These are phyloP conservation scores for Cherax destructor DNA, from an alignment of 1,140 invertebrate species.

Conservation along the genomic window DNA sequence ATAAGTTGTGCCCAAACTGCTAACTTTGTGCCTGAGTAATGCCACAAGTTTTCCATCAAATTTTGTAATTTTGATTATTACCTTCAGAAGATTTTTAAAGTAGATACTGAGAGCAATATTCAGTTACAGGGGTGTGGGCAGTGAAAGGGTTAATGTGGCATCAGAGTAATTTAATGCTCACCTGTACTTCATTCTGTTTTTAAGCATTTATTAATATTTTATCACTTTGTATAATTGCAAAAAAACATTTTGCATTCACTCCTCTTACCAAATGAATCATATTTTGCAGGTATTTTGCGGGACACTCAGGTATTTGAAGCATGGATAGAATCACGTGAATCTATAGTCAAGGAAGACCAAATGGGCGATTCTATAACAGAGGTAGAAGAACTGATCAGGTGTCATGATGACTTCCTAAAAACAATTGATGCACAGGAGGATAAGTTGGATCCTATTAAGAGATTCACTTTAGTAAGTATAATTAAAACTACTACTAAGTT, in stretches of 20 bases:
- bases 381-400: slow-evolving; percentile 91
- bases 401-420: slow-evolving; percentile 93
- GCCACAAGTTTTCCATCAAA: too few species aligned
- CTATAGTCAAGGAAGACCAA: slow-evolving; percentile 85
- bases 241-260: background rate
- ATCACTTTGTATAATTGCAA: background rate
- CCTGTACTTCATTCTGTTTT: background rate
- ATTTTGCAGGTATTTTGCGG: slow-evolving; percentile 80
- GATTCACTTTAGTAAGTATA: slow-evolving; percentile 86
- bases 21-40: too few species aligned
- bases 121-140: too few species aligned
- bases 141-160: too few species aligned
- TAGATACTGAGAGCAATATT: too few species aligned
- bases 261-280: background rate
- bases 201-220: background rate
- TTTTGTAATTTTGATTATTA: too few species aligned
- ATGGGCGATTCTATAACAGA: slow-evolving; percentile 90
- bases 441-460: slow-evolving; percentile 88
- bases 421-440: slow-evolving; percentile 93
- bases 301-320: slow-evolving; percentile 88
- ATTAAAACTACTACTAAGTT: background rate
- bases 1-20: too few species aligned
- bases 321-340: slow-evolving; percentile 81
- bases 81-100: too few species aligned
- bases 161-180: too few species aligned